These are phyloP conservation scores for Xenopus tropicalis DNA, from an alignment of 2,113 vertebrate genomes.

Conservation along the genomic window UCB_Xtro_10.0 CM004449.2:21007001-21007500, in stretches of 20 bases:
- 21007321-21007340: neutral
- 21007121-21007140: no score
- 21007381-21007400: neutral
- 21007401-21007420: accelerated
- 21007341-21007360: neutral
- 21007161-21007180: neutral
- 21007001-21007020: no score
- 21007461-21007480: constrained; percentile 9
- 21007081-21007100: no score
- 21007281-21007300: neutral
- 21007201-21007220: no score
- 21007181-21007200: no score
- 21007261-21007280: neutral
- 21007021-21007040: no score
- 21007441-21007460: neutral
- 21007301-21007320: neutral
- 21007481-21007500: constrained; percentile 36
- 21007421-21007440: accelerated
- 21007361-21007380: neutral
- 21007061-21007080: no score
- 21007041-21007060: no score
- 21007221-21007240: no score
- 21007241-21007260: no score
- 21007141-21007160: neutral
- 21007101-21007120: no score